Evolutionary conservation across 2,888 invertebrate species (phyloP).

Genomic region (Plebejus melissa): DNA sequence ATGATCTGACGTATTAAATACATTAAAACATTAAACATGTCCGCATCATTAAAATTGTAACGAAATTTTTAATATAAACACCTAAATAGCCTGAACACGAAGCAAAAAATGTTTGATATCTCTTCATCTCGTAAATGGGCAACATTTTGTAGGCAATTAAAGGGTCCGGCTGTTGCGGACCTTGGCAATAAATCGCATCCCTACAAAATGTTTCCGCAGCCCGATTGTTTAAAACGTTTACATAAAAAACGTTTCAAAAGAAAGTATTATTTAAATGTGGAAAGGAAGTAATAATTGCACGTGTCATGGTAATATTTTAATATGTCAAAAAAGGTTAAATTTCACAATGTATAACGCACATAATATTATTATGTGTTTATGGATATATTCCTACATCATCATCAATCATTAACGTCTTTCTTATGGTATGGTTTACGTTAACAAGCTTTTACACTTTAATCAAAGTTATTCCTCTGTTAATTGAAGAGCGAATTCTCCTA

Average conservation of each 20-base stretch:
- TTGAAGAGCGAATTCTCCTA: too few relatives aligned
- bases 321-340: not conserved
- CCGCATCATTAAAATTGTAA: not conserved
- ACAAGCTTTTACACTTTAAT: too few relatives aligned
- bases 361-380: too few relatives aligned
- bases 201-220: conserved; percentile 67
- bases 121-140: conserved; percentile 59
- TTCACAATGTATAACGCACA: too few relatives aligned
- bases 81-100: not conserved
- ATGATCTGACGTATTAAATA: too few relatives aligned
- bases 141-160: conserved; percentile 77
- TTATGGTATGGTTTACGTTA: too few relatives aligned
- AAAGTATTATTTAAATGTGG: conserved; percentile 20
- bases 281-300: conserved; percentile 7
- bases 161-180: conserved; percentile 58
- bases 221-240: conserved; percentile 32
- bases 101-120: conserved; percentile 19
- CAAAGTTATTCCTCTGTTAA: too few relatives aligned
- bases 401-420: too few relatives aligned
- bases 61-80: not conserved
- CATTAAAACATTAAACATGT: not conserved
- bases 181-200: conserved; percentile 76
- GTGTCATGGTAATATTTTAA: not conserved
- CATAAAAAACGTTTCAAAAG: conserved; percentile 32
- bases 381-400: too few relatives aligned